Conservation (phyloP, 2,888 invertebrate genomes). For the Drosophila eohydei region DNA sequence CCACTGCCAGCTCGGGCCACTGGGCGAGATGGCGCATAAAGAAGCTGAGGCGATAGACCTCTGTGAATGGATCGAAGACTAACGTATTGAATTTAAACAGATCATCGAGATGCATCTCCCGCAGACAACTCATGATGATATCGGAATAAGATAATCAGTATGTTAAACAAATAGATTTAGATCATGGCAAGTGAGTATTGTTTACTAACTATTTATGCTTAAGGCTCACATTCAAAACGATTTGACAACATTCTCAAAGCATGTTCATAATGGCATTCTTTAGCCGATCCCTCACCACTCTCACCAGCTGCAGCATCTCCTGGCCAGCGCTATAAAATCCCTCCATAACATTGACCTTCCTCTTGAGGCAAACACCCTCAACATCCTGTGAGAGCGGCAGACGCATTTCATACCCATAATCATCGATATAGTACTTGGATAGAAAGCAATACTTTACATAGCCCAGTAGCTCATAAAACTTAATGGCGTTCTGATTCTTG, state of each 20-base stretch:
- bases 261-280: neutral
- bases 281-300: neutral
- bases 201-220: conserved; percentile 3
- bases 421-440: conserved; percentile 33
- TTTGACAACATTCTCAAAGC: conserved; percentile 3
- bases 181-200: conserved; percentile 2
- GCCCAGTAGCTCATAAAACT: conserved; percentile 48
- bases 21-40: conserved; percentile 51
- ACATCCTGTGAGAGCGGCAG: conserved; percentile 42
- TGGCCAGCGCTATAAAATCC: neutral
- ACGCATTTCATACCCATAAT: conserved; percentile 60
- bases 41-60: conserved; percentile 57
- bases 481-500: conserved; percentile 38
- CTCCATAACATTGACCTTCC: neutral
- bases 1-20: conserved; percentile 57
- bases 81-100: conserved; percentile 65
- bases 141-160: neutral
- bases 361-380: conserved; percentile 7
- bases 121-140: conserved; percentile 47
- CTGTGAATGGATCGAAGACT: conserved; percentile 59
- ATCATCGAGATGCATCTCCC: conserved; percentile 57
- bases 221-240: neutral
- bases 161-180: conserved; percentile 34
- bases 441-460: conserved; percentile 32
- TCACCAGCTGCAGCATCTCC: conserved; percentile 12